Conservation (phyloP, 2,797 vertebrate species). For the Tragopan temminckii region DNA sequence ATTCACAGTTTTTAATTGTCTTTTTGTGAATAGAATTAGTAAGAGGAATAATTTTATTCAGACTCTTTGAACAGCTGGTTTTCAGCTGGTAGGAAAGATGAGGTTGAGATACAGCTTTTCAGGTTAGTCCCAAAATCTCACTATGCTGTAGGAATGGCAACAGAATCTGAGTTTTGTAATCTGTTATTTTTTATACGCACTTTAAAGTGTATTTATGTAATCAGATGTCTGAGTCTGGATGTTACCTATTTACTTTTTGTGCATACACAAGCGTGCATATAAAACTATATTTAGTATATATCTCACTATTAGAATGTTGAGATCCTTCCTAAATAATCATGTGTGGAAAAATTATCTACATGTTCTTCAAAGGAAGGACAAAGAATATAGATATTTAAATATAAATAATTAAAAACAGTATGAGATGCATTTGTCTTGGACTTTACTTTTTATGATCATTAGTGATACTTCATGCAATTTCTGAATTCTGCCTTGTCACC, state of each 20-base stretch:
- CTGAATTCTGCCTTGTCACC: background rate
- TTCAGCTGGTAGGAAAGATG: background rate
- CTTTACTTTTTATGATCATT: background rate
- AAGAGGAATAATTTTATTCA: background rate
- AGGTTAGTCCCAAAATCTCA: background rate
- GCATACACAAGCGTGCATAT: background rate
- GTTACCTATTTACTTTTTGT: background rate
- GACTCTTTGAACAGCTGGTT: background rate
- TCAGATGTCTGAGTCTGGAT: background rate
- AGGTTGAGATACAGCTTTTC: background rate
- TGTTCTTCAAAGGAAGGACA: background rate
- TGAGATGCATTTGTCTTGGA: background rate
- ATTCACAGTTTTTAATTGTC: background rate
- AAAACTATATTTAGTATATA: background rate
- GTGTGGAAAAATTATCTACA: background rate
- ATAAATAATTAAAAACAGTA: background rate
- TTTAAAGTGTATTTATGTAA: background rate
- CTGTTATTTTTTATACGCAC: background rate
- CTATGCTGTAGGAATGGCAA: background rate
- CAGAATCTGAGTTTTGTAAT: background rate
- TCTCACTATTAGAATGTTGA: background rate
- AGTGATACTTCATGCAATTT: background rate
- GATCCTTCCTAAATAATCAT: background rate
- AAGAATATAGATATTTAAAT: background rate
- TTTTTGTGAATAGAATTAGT: background rate